phyloP scores from a whole-genome alignment of 1,140 invertebrate species.

The Eumaeus atala region DNA sequence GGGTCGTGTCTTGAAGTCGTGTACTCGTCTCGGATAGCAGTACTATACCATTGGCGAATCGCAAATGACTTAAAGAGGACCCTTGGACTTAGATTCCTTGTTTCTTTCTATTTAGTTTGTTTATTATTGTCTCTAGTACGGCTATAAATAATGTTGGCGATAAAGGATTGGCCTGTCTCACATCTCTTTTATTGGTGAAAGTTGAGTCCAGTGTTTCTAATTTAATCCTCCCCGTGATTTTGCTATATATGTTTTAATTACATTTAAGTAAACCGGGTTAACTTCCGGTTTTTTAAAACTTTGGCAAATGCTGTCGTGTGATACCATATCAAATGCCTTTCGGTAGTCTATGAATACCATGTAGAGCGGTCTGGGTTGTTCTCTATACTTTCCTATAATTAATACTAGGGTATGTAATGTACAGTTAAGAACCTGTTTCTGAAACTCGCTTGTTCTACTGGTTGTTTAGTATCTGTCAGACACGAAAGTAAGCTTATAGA shows the following conservation, averaged over 20 bases:
- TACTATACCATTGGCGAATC: background rate
- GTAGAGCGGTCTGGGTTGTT: background rate
- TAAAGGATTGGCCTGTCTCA: background rate
- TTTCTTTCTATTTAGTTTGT: background rate
- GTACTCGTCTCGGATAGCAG: background rate
- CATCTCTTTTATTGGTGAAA: background rate
- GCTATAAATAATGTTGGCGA: background rate
- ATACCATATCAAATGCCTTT: background rate
- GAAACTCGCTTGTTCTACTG: conserved; percentile 21
- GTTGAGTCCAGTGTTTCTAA: conserved; percentile 15
- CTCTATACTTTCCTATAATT: conserved; percentile 17
- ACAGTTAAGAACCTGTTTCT: conserved; percentile 15
- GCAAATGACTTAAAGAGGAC: background rate
- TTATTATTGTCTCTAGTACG: background rate
- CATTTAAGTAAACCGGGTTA: conserved; percentile 2
- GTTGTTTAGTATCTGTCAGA: conserved; percentile 1
- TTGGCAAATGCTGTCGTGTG: conserved; percentile 9
- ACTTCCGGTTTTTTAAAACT: background rate
- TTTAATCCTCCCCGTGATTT: conserved; percentile 21
- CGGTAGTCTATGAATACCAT: conserved; percentile 7
- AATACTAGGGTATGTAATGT: conserved; percentile 18
- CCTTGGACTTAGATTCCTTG: background rate
- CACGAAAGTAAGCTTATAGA: conserved; percentile 19
- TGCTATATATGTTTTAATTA: conserved; percentile 17
- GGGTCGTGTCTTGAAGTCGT: background rate